These are phyloP conservation scores for Lamproptera curius DNA, from an alignment of 2,888 invertebrate species.

Conservation along the genomic window DNA sequence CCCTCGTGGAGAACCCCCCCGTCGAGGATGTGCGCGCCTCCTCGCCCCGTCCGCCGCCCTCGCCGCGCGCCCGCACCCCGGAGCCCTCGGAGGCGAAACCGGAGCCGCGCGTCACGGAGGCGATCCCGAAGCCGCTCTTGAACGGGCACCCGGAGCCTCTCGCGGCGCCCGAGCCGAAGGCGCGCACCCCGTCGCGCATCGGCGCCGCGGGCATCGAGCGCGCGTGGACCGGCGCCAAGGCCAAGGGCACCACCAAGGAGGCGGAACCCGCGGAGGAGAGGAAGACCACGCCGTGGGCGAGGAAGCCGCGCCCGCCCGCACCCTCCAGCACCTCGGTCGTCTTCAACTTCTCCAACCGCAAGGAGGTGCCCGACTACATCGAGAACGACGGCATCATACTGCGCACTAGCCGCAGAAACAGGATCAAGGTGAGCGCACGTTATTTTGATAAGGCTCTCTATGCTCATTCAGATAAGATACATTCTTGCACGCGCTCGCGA, in stretches of 20 bases:
- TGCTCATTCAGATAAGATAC: too few relatives aligned
- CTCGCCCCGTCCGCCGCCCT: conserved; percentile 14
- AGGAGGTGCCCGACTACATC: conserved; percentile 94
- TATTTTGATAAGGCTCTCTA: too few relatives aligned
- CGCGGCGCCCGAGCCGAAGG: conserved; percentile 24
- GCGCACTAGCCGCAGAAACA: conserved; percentile 80
- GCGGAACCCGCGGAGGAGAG: conserved; percentile 22
- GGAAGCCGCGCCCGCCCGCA: conserved; percentile 42
- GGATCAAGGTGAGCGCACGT: conserved; percentile 82
- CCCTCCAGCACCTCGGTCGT: conserved; percentile 84
- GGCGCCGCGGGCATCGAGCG: conserved; percentile 55
- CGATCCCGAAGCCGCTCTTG: conserved; percentile 28
- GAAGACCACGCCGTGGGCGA: conserved; percentile 31
- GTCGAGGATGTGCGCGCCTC: conserved; percentile 39
- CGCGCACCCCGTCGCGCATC: conserved; percentile 36
- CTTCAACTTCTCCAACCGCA: conserved; percentile 91
- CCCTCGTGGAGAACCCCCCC: conserved; percentile 42
- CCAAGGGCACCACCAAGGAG: conserved; percentile 23
- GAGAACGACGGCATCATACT: conserved; percentile 91
- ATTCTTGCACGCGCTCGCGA: too few relatives aligned
- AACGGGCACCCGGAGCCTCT: conserved; percentile 40
- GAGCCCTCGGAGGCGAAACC: conserved; percentile 25
- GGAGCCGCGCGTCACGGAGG: conserved; percentile 18
- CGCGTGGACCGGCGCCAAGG: conserved; percentile 52
- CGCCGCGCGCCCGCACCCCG: conserved; percentile 25